These are phyloP conservation scores for Beris chalybata DNA, from an alignment of 2,888 invertebrate genomes.

Conservation along the genomic window DNA sequence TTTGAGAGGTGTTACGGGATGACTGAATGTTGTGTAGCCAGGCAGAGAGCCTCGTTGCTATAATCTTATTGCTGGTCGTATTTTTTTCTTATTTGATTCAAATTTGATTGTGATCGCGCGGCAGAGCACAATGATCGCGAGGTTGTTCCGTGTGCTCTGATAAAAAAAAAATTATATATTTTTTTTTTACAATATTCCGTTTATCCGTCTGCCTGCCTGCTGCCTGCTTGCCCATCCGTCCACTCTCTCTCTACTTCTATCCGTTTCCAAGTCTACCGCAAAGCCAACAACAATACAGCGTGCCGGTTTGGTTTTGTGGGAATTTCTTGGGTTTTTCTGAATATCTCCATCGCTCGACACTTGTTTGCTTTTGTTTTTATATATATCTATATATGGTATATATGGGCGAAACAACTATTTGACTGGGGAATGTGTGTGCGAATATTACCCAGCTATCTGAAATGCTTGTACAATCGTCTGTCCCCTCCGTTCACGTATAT, in stretches of 20 bases:
- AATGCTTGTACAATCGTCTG: not conserved
- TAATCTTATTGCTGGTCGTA: too few species aligned
- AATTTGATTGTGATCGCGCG: not conserved
- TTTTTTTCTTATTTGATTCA: too few species aligned
- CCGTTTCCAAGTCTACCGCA: too few species aligned
- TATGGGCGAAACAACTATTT: not conserved
- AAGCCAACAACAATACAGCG: too few species aligned
- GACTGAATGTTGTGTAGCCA: too few species aligned
- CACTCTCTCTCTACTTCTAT: not conserved
- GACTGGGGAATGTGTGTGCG: not conserved
- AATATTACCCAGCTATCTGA: not conserved
- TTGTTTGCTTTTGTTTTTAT: conserved; percentile 15
- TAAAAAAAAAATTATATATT: conserved; percentile 3
- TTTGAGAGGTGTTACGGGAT: too few species aligned
- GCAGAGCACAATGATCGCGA: not conserved
- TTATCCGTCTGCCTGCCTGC: too few species aligned
- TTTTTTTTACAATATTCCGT: conserved; percentile 2
- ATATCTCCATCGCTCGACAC: conserved; percentile 40
- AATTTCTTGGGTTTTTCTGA: conserved; percentile 57
- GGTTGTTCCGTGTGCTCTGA: too few species aligned
- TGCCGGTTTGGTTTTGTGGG: conserved; percentile 50
- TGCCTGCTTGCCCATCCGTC: not conserved
- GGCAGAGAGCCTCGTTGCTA: too few species aligned
- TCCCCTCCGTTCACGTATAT: not conserved
- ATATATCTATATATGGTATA: too few species aligned